Percentiles rank a stretch among this genome's conserved stretches.
Evolutionary conservation across 2,797 vertebrate genomes (phyloP).

Genomic region (Micrastur ruficollis): DNA sequence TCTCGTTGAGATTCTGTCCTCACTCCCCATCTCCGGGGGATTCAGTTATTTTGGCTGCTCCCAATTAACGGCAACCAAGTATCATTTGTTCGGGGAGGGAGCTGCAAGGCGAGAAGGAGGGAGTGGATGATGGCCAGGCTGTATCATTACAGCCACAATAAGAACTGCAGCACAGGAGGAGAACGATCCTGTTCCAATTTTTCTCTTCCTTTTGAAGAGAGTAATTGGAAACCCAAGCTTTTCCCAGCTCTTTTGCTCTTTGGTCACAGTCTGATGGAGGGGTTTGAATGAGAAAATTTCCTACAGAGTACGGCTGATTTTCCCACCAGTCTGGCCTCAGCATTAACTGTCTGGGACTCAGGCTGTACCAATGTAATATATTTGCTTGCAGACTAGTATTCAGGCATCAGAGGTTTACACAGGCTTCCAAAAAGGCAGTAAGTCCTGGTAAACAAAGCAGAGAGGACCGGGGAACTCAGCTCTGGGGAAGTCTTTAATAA

Average conservation of each 20-base stretch:
- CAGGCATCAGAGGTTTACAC: background rate
- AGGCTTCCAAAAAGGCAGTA: slow-evolving; percentile 2
- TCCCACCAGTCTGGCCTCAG: background rate
- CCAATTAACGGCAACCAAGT: slow-evolving; percentile 49
- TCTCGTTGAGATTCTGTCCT: slow-evolving; percentile 44
- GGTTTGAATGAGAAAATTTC: slow-evolving; percentile 43
- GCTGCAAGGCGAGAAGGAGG: slow-evolving; percentile 10
- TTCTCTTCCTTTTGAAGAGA: slow-evolving; percentile 13
- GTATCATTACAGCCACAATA: slow-evolving; percentile 38
- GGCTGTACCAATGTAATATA: background rate
- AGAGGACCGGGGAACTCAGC: background rate
- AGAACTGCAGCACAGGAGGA: background rate
- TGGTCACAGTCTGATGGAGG: slow-evolving; percentile 36
- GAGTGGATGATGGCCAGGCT: slow-evolving; percentile 26
- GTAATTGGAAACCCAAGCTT: slow-evolving; percentile 35
- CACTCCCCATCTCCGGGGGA: slow-evolving; percentile 27
- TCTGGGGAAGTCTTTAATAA: slow-evolving; percentile 28
- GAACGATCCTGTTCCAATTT: slow-evolving; percentile 11
- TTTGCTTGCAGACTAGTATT: background rate
- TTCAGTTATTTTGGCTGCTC: slow-evolving; percentile 48
- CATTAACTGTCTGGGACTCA: background rate
- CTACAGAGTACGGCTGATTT: background rate
- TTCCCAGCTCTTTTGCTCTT: slow-evolving; percentile 25
- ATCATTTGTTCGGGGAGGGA: slow-evolving; percentile 28
- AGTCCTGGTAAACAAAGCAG: slow-evolving; percentile 20